Conservation (phyloP, 2,113 vertebrate genomes). For the Accipiter cooperii region DNA sequence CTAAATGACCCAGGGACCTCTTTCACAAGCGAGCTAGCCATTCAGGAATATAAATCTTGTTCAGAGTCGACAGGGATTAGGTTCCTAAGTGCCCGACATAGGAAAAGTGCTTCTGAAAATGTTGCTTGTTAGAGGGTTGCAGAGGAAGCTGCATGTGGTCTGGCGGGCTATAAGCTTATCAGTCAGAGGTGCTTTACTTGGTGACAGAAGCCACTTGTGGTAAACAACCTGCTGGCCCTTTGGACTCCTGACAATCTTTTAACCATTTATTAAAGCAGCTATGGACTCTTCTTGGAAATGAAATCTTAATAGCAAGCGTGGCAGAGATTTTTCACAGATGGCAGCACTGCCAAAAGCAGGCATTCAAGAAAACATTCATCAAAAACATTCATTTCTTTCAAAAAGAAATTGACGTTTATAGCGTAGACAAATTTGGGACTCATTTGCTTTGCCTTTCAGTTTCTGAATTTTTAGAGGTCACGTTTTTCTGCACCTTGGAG, state of each 20-base stretch:
- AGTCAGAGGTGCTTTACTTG: constrained; percentile 45
- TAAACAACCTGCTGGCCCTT: constrained; percentile 34
- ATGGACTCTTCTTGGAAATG: constrained; percentile 9
- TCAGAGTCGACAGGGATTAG: constrained; percentile 22
- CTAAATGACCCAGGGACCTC: neutral
- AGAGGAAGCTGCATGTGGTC: neutral
- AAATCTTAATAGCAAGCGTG: constrained; percentile 24
- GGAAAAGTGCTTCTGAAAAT: constrained; percentile 9
- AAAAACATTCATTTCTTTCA: constrained; percentile 62
- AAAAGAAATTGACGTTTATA: constrained; percentile 61
- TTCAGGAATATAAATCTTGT: constrained; percentile 15
- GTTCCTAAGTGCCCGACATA: neutral
- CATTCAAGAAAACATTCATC: constrained; percentile 61
- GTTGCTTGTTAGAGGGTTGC: neutral
- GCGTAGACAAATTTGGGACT: constrained; percentile 56
- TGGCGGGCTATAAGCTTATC: neutral
- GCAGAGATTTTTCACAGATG: constrained; percentile 61
- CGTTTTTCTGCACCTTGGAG: neutral
- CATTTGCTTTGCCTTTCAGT: constrained; percentile 49
- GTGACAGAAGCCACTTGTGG: constrained; percentile 53
- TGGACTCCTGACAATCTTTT: constrained; percentile 27
- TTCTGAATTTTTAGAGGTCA: constrained; percentile 41
- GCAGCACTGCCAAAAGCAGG: constrained; percentile 60
- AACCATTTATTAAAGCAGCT: constrained; percentile 38
- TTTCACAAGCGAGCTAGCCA: neutral